These are phyloP conservation scores for Cyprinodon diabolis DNA, from an alignment of 2,797 vertebrate species.

Conservation along the genomic window DNA sequence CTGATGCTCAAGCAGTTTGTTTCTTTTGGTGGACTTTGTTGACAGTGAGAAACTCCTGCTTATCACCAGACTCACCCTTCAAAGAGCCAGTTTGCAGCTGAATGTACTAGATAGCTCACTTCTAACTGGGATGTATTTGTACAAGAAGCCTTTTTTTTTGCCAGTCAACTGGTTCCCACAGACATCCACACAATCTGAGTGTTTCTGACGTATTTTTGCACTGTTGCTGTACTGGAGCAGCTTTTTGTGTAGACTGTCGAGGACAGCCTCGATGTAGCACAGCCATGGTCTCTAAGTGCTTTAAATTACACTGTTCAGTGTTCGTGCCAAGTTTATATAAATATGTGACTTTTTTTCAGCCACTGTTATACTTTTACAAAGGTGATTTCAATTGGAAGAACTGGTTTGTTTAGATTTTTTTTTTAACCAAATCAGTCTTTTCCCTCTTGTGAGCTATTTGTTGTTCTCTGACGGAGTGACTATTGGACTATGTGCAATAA, in stretches of 20 bases:
- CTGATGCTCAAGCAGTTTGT: not conserved
- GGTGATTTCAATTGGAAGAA: slow-evolving; percentile 51
- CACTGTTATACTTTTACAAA: slow-evolving; percentile 48
- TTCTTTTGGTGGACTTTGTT: slow-evolving; percentile 18
- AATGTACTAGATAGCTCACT: slow-evolving; percentile 81
- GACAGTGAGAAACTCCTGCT: slow-evolving; percentile 7
- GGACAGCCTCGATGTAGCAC: slow-evolving; percentile 67
- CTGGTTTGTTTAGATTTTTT: slow-evolving; percentile 35
- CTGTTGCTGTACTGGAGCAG: slow-evolving; percentile 64
- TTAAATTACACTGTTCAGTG: slow-evolving; percentile 70
- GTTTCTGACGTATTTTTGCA: slow-evolving; percentile 73
- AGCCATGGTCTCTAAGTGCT: slow-evolving; percentile 72
- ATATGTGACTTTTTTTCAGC: slow-evolving; percentile 59
- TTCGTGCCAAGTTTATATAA: slow-evolving; percentile 78
- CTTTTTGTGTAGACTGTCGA: slow-evolving; percentile 60
- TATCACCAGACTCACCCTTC: slow-evolving; percentile 21
- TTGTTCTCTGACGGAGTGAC: slow-evolving; percentile 73
- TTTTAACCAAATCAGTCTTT: slow-evolving; percentile 58
- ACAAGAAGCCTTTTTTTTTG: slow-evolving; percentile 57
- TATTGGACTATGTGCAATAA: slow-evolving; percentile 81
- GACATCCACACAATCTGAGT: slow-evolving; percentile 64
- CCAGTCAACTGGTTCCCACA: slow-evolving; percentile 70
- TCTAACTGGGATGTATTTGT: slow-evolving; percentile 69
- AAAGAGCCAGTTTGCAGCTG: slow-evolving; percentile 72
- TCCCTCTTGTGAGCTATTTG: slow-evolving; percentile 63